These are phyloP conservation scores for Sebastes fasciatus DNA, from an alignment of 2,113 vertebrate species.

Conservation along the genomic window DNA sequence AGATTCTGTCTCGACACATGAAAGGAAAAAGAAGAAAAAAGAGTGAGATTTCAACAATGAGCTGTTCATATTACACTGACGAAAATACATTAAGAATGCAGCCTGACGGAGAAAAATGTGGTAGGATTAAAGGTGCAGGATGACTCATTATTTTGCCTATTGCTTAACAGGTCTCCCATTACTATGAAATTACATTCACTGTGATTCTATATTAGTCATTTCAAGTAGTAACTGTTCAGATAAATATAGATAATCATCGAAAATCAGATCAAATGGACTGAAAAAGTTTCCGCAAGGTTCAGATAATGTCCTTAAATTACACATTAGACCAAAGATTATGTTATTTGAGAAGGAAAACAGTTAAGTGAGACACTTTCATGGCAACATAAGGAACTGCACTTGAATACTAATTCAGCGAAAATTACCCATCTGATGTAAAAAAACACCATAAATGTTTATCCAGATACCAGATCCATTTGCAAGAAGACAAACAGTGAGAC, in stretches of 20 bases:
- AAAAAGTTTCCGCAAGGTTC: conserved; percentile 14
- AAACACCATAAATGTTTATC: background rate
- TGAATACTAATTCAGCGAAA: conserved; percentile 43
- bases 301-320: conserved; percentile 41
- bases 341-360: conserved; percentile 27
- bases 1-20: conserved; percentile 48
- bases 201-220: conserved; percentile 27
- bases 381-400: conserved; percentile 28
- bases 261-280: background rate
- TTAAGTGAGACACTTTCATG: conserved; percentile 20
- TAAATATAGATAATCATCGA: conserved; percentile 23
- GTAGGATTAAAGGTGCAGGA: conserved; percentile 59
- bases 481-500: conserved; percentile 21
- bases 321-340: conserved; percentile 6
- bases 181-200: conserved; percentile 33
- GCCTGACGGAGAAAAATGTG: conserved; percentile 17
- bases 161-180: conserved; percentile 48
- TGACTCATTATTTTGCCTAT: conserved; percentile 59
- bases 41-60: conserved; percentile 55
- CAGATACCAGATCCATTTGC: conserved; percentile 11
- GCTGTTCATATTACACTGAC: conserved; percentile 46
- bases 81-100: conserved; percentile 50
- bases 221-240: conserved; percentile 10
- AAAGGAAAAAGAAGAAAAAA: conserved; percentile 34
- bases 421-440: conserved; percentile 37